Evolutionary conservation across 2,888 invertebrate species (phyloP).

Genomic region (Agonopterix alstromeriana): DNA sequence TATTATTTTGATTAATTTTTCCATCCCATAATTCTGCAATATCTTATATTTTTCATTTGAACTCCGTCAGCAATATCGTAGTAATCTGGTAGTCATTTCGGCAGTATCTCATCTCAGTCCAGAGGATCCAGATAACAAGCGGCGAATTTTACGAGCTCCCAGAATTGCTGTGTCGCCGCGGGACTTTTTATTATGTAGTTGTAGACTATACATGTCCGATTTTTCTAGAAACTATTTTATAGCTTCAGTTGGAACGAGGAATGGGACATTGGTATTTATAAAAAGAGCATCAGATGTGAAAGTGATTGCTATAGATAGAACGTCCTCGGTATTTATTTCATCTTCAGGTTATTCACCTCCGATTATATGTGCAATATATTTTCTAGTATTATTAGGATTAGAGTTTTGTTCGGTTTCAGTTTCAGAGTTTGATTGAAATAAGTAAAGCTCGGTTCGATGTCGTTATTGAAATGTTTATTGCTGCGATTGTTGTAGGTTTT

Average conservation of each 20-base stretch:
- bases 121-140: constrained; percentile 42
- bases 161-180: constrained; percentile 29
- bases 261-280: not conserved
- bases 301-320: constrained; percentile 6
- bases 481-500: too few species aligned
- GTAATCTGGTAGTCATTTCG: constrained; percentile 14
- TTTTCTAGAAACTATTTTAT: constrained; percentile 23
- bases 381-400: too few species aligned
- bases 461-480: too few species aligned
- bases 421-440: too few species aligned
- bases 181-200: constrained; percentile 27
- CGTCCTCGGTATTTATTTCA: constrained; percentile 16
- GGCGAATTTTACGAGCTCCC: constrained; percentile 45
- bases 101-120: constrained; percentile 27
- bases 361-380: too few species aligned
- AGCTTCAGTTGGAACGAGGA: not conserved
- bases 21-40: not conserved
- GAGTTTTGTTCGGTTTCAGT: too few species aligned
- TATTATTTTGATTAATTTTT: too few species aligned
- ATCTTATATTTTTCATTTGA: not conserved
- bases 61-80: not conserved
- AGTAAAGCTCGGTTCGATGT: too few species aligned
- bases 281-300: not conserved
- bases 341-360: constrained; percentile 3
- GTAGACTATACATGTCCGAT: constrained; percentile 17